A percentile compares a stretch with the other conserved stretches of the same genome.
These are phyloP conservation scores for Homalodisca vitripennis DNA, from an alignment of 1,140 invertebrate genomes.

Conservation along the genomic window DNA sequence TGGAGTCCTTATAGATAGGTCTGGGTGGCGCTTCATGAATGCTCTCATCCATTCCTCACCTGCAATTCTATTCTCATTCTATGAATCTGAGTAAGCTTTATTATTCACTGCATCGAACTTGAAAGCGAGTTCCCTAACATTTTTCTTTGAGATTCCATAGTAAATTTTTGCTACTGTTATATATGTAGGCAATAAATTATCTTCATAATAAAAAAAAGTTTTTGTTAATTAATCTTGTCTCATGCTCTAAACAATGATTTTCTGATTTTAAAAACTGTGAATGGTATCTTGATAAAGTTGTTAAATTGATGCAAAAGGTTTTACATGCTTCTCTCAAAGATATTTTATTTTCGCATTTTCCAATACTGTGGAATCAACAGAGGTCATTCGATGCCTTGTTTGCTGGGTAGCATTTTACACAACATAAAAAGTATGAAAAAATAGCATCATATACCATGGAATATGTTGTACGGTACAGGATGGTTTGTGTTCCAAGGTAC, in stretches of 20 bases:
- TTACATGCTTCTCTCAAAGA: background rate
- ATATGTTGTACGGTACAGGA: background rate
- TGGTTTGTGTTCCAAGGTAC: background rate
- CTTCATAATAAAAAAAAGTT: background rate
- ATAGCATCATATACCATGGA: background rate
- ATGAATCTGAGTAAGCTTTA: background rate
- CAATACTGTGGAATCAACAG: background rate
- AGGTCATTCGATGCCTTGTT: background rate
- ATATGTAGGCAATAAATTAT: background rate
- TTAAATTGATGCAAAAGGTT: background rate
- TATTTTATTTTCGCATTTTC: background rate
- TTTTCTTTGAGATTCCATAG: background rate
- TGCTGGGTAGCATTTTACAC: background rate
- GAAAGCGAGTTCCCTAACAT: background rate
- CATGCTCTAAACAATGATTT: background rate
- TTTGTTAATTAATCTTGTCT: background rate
- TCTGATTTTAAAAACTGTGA: background rate
- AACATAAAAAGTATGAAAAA: background rate
- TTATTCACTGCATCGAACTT: background rate
- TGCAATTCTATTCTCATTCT: background rate
- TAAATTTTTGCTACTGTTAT: background rate
- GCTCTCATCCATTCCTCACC: background rate
- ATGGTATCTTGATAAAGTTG: background rate
- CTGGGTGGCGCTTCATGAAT: background rate
- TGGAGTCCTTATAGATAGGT: background rate